A percentile compares a stretch with the other conserved stretches of the same genome.
Conservation (phyloP, 2,797 vertebrate genomes). For the Pitangus sulphuratus region DNA sequence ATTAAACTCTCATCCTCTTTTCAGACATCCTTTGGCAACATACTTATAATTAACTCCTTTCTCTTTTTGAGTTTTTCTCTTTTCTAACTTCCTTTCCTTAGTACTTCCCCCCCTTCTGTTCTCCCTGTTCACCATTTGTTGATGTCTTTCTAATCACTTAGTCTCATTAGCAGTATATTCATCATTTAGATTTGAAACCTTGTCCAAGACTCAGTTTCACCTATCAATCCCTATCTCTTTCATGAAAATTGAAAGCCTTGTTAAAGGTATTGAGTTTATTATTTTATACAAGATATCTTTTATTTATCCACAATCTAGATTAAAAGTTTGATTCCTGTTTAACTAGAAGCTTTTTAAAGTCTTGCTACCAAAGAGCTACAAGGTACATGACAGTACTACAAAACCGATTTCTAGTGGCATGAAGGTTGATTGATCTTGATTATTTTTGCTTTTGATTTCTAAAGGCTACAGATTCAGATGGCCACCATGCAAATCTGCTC, state of each 20-base stretch:
- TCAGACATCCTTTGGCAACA: background rate
- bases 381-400: background rate
- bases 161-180: background rate
- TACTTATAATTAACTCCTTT: background rate
- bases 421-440: background rate
- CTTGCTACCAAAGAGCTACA: background rate
- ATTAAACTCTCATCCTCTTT: background rate
- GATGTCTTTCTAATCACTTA: background rate
- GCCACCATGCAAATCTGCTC: background rate
- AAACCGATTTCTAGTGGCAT: background rate
- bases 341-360: background rate
- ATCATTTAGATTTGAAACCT: background rate
- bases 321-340: background rate
- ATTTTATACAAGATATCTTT: background rate
- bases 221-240: background rate
- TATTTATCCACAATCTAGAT: background rate
- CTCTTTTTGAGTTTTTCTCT: background rate
- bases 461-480: background rate
- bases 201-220: background rate
- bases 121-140: background rate
- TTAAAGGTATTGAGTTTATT: background rate
- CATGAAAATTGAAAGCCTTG: background rate
- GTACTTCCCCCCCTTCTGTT: background rate
- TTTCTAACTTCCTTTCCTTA: background rate
- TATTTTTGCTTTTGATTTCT: background rate